Conservation (phyloP, 2,797 vertebrate genomes). For the Poeciliopsis gracilis region DNA sequence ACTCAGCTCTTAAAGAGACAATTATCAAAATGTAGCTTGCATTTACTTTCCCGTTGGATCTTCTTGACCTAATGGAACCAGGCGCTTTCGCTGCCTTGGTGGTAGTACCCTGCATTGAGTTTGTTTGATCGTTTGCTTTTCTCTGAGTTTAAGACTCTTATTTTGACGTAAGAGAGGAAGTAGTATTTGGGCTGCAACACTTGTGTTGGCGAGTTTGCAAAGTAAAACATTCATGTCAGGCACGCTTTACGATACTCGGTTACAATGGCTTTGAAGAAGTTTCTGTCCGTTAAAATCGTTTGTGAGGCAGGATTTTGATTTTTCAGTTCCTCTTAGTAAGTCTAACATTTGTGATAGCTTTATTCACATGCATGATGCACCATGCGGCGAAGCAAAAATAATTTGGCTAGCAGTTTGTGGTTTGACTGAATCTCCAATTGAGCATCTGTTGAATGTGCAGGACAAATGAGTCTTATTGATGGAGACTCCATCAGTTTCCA, state of each 20-base stretch:
- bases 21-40: neutral
- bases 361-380: neutral
- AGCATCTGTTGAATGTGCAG: neutral
- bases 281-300: neutral
- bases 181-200: neutral
- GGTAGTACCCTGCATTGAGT: neutral
- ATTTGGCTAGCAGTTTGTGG: neutral
- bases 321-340: neutral
- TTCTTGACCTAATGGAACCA: neutral
- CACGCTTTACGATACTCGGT: neutral
- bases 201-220: neutral
- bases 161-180: neutral
- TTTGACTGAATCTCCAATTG: conserved; percentile 1
- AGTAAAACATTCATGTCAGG: neutral
- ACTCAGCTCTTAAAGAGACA: neutral
- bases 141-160: neutral
- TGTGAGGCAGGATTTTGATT: neutral
- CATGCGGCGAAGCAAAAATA: neutral
- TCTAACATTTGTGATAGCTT: neutral
- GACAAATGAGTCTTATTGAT: neutral
- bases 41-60: neutral
- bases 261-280: neutral
- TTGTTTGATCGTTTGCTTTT: neutral
- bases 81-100: neutral
- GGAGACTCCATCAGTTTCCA: neutral